These are phyloP conservation scores for Cyrtodaria siliqua DNA, from an alignment of 2,888 invertebrate species.

Conservation along the genomic window DNA sequence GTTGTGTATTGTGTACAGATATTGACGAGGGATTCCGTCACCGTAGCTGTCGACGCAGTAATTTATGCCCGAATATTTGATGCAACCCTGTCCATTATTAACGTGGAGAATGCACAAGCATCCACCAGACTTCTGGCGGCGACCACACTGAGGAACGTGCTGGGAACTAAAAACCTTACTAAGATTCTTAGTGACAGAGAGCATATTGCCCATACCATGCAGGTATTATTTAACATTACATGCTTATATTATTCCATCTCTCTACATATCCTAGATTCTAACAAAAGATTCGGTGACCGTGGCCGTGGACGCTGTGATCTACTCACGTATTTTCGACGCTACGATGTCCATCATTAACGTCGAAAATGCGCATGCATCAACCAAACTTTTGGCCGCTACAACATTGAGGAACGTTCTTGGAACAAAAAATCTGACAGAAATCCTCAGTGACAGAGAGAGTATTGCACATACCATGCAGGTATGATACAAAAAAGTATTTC, in stretches of 20 bases:
- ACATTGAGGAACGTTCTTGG: conserved; percentile 94
- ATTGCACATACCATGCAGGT: conserved; percentile 94
- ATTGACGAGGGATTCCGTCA: conserved; percentile 98
- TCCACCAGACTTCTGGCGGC: conserved; percentile 93
- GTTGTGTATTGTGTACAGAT: conserved; percentile 89
- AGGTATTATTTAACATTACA: background rate
- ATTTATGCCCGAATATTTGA: conserved; percentile 91
- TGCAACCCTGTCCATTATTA: conserved; percentile 97
- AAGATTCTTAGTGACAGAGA: conserved; percentile 98
- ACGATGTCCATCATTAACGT: conserved; percentile 99
- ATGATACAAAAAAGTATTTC: conserved; percentile 10
- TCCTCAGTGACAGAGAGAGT: conserved; percentile 97
- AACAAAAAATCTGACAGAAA: conserved; percentile 97
- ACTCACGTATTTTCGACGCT: conserved; percentile 93
- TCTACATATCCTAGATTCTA: conserved; percentile 90
- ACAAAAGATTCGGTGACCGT: conserved; percentile 99
- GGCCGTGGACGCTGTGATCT: conserved; percentile 94
- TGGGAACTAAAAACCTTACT: conserved; percentile 97
- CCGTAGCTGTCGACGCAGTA: conserved; percentile 97
- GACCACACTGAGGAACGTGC: conserved; percentile 90
- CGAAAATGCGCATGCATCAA: conserved; percentile 97
- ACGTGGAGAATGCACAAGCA: conserved; percentile 98
- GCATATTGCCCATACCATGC: too few species aligned
- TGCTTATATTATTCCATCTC: background rate
- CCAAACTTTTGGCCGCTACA: conserved; percentile 91